Evolutionary conservation across 1,140 invertebrate genomes (phyloP), one percentile per base, ranked within the genome.

Genomic region (Teleopsis dalmanni): DNA sequence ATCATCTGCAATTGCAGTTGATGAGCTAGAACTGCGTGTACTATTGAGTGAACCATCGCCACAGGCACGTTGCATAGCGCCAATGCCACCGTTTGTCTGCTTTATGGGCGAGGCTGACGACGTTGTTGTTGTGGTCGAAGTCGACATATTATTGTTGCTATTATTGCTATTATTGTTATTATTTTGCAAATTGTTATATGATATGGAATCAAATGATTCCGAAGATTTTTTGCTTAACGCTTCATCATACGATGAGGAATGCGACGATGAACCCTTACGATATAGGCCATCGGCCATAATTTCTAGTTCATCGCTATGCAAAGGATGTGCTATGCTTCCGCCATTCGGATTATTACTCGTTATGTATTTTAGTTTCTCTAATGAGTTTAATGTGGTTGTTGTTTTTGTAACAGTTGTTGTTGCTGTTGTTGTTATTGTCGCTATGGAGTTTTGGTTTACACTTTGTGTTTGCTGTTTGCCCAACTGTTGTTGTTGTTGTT

Each of bases 151-250:
- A 35, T 29, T 46, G 22, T 46, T 44, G 16, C 27, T 14, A 31
- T 21, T 23, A 23, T 48, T 49, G 16, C 22, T 38, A 18, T 48
- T 37, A 27, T 48, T 53, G 35, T 31, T 51, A 18, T 51, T 47
- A 18, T 55, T 52, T 27, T 54, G 50, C 10, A 52, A 49, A 6
- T 55, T 55, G 19, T 51, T 37, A 42, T 48, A 55, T 3, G 51
- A 40, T 14, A 57, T 51, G 25, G 63, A 67, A 49, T 65, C 66
- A 11, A 67, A 69, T 11, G 65, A 57, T 37, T 68, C 57, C 34
- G 58, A 35, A 7, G 57, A 56, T 8, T 63, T 59, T 21, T 66
- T 66, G 52, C 59, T 62, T 52, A 67, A 42, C 36, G 60, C 55
- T 48, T 66, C 64, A 27, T 67, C 59, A 50, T 59, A 62, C 5